Base-by-base conservation (phyloP, 2,113 vertebrate genomes). In the Ia io region DNA sequence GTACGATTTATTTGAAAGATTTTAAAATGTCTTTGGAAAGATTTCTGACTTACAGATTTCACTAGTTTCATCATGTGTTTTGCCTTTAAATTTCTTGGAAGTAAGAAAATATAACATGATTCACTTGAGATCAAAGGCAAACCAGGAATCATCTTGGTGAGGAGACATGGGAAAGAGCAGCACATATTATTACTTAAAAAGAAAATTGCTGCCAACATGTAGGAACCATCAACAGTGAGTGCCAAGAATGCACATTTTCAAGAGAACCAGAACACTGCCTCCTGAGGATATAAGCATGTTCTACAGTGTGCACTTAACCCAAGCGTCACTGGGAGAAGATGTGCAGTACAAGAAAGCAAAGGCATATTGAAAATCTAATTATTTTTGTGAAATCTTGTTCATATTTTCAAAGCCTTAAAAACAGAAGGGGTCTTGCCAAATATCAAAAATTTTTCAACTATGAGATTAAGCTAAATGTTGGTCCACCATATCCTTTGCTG, bases 121-220 rank as follows among this genome's bases (percentile, higher is more conserved):
- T 93, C 95, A 35, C 44, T 63, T 17, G 56, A 88, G 61, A 88
- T 95, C 88, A 90, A 94, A 90, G 85, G 82, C 61, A 74, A 90
- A 94, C 0, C 44, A 51, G 59, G 93, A 76, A 71, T 49, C 73
- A 51, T 49, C 74, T 74, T 14, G 2, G 25, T 13, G 25, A 65
- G 80, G 76, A 67, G 25, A 40, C 14, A 37, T 47, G 25, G 20
- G 69, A 80, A 67, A n/a, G 56, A 73, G 13, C n/a, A 73, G 61
- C 67, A 6, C 16, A 30, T 6, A 67, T 9, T 30, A 95, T 71
- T 53, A 73, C 49, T 76, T 77, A 71, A 90, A 89, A 74, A 74
- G 80, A 56, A 88, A 94, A 78, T 10, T 30, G 69, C 40, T 53
- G 9, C 56, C 32, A n/a, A 59, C 16, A 42, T 32, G 59, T 42